A percentile compares a stretch with the other conserved stretches of the same genome.
Evolutionary conservation across 2,113 vertebrate genomes (phyloP).

Genomic region (Pionites leucogaster): DNA sequence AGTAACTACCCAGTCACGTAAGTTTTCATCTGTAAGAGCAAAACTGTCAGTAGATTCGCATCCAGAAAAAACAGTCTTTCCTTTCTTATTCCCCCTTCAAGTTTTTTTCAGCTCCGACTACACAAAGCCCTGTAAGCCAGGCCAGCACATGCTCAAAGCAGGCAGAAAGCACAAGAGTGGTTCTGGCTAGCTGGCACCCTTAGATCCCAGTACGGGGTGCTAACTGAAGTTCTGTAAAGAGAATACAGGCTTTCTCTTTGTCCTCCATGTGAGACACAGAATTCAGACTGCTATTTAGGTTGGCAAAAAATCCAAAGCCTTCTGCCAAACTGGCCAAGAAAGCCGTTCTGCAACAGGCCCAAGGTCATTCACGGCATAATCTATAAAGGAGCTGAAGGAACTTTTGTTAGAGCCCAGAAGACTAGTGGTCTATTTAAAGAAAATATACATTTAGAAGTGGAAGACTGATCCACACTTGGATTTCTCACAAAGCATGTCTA

Average conservation of each 20-base stretch:
- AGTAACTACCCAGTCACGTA: rapidly evolving
- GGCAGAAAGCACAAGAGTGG: background rate
- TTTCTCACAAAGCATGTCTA: background rate
- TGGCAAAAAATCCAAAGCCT: background rate
- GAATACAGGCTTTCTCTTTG: slow-evolving; percentile 18
- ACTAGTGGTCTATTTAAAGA: slow-evolving; percentile 19
- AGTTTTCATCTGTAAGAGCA: background rate
- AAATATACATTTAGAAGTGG: slow-evolving; percentile 12
- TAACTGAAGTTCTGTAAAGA: background rate
- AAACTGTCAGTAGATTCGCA: rapidly evolving
- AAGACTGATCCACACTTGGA: background rate
- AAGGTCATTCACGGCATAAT: slow-evolving; percentile 10
- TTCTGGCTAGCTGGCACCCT: background rate
- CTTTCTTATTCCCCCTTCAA: background rate
- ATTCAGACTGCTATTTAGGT: slow-evolving; percentile 40
- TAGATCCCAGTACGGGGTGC: background rate
- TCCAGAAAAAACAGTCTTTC: background rate
- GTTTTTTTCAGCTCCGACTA: background rate
- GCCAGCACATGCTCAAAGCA: background rate
- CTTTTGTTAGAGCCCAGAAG: background rate
- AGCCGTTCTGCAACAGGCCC: background rate
- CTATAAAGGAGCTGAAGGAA: slow-evolving; percentile 34
- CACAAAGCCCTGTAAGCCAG: background rate
- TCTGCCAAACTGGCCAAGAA: slow-evolving; percentile 41
- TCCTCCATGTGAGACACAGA: slow-evolving; percentile 10